Base-by-base conservation (phyloP, 2,797 vertebrate genomes). In the Orientallactaga sibirica region DNA sequence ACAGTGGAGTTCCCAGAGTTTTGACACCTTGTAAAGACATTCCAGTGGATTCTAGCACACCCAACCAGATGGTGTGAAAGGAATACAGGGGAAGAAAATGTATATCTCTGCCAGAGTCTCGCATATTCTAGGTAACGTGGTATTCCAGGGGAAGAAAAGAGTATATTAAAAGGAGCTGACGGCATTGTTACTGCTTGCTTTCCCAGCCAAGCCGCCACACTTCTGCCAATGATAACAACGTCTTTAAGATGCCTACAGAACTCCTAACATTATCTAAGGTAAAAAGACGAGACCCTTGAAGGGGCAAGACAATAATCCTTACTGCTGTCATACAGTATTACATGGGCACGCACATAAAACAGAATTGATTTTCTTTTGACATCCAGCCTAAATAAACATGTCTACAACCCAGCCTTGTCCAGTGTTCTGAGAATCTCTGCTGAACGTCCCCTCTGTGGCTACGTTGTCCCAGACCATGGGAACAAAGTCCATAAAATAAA, bases 1-100 rank as follows among this genome's bases (percentile, higher is more conserved):
- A 25, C 83, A 95, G 94, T 86, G 76, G 97, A 97, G 97, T 96
- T 97, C 96, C 94, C 85, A 64, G 96, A 95, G 96, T 97, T 98
- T 95, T 96, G 97, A 98, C 97, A 98, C 98, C 98, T 97, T 95
- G 96, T 98, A 98, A 98, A 97, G 94, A 94, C 92, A 97, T 96
- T 98, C 97, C 97, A 97, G 96, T 96, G 96, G 94, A 95, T 97
- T 97, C 95, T 87, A 86, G 93, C 94, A 97, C 97, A 97, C 95
- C 86, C 96, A 95, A 88, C 75, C 97, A 97, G 96, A 95, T 97
- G 95, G 96, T 97, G 97, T 97, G 97, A 97, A 98, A 98, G 91
- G 91, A 96, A 97, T 92, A 93, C 82, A 85, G 73, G 70, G 96
- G 93, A 96, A 97, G 92, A 92, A 97, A 96, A 80, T n/a, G 41